Evolutionary conservation across 1,140 invertebrate genomes (phyloP), one percentile per base, ranked within the genome.

Genomic region (Hylaeus anthracinus): DNA sequence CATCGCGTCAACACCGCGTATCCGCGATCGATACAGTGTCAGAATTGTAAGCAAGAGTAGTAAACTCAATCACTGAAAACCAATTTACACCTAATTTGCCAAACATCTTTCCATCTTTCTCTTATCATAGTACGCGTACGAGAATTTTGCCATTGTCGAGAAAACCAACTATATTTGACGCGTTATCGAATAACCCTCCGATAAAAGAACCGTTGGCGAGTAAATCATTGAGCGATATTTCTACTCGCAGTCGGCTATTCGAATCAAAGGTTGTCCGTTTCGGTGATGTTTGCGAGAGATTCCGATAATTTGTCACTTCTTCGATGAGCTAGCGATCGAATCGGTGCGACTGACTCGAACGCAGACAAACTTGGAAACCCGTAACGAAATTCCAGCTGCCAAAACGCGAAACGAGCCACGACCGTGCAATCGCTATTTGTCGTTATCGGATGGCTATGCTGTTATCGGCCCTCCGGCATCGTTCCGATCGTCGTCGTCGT

Each of bases 341-440:
- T 37, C 26, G 26, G 72, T 14, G 71, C 43, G 70, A 82, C 79
- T 84, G 58, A 61, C 72, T 82, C 67, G 66, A 74, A 43, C 48
- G 53, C 43, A 51, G 45, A 55, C 58, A 37, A 48, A 48, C 15
- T 12, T 37, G 65, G 51, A 67, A 66, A 45, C 10, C 15, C n/a
- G 58, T 78, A 78, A 86, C 77, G 73, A 86, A 86, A 81, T 81
- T 45, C 15, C 58, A 53, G 45, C 73, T 77, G 76, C 53, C 78
- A 73, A 86, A 74, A 82, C 70, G 43, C 66, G 61, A 10, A 55
- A 64, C 71, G 80, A 55, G 55, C 48, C 72, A 55, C 56, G 37
- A 51, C 55, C 63, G 77, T 78, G 84, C 61, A 70, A 86, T 86
- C 84, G 82, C 37, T 73, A 74, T 84, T 83, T 79, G 70, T 75